Evolutionary conservation across 2,797 vertebrate genomes (phyloP), one percentile per base, ranked within the genome.

Genomic region (Poecile montanus): DNA sequence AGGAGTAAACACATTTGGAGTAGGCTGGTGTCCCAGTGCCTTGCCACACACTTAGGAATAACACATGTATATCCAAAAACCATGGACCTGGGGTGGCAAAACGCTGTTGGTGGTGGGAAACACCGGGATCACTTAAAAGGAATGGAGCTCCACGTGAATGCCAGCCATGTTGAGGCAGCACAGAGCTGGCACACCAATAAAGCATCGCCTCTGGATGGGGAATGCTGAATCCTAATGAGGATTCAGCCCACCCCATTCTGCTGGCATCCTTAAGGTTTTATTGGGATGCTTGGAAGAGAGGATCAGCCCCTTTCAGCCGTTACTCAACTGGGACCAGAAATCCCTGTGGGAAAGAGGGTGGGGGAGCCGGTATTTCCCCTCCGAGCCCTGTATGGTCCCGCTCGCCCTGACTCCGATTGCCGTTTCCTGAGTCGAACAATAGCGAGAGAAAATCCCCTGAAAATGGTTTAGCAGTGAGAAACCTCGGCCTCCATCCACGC

Each of bases 371-470:
- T 83, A 94, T 80, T 96, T 95, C 94, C 95, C 94, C 61, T 96
- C 54, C 3, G 8, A 95, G 79, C 85, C 57, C 81, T 86, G 9
- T 27, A 65, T 5, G 74, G 84, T 85, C 93, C 84, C 0, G 7
- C 63, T 93, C 7, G 0, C 68, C 60, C 48, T 6, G 2, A 61
- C 10, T 2, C 48, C 9, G 2, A 56, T 34, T 54, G 48, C 75
- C 4, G 14, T 25, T 96, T 96, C 96, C 96, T 94, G 95, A 94
- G 53, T 45, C 0, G 0, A 96, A 96, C 96, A 96, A 96, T 96
- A 91, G 95, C 12, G 0, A 88, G 63, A 93, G 89, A 94, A 92
- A 95, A 93, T 87, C 27, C 91, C 86, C 87, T 2, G 19, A 87
- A 95, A 93, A 47, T 22, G 65, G 58, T 91, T 93, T 84, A 1